These are phyloP conservation scores for Polypedilum pembai DNA, from an alignment of 1,140 invertebrate species.

Conservation along the genomic window DNA sequence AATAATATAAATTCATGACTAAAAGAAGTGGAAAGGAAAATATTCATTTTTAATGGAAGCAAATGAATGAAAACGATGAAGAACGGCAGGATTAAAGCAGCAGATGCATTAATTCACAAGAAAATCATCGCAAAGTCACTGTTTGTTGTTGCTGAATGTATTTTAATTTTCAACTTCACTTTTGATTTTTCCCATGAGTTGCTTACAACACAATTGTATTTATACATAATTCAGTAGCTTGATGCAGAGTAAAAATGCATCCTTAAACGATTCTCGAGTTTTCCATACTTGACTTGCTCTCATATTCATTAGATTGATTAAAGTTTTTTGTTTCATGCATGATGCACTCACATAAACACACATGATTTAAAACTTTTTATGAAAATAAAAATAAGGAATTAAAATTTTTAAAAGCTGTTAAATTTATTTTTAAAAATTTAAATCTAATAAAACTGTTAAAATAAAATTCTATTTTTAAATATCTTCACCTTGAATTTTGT, in stretches of 20 bases:
- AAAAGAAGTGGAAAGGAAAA: too few species aligned
- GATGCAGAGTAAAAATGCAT: too few species aligned
- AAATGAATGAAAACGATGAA: background rate
- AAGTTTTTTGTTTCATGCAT: conserved; percentile 15
- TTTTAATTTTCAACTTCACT: background rate
- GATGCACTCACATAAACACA: background rate
- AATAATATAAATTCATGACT: too few species aligned
- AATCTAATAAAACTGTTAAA: background rate
- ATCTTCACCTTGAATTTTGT: background rate
- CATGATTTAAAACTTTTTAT: too few species aligned
- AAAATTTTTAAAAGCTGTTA: too few species aligned
- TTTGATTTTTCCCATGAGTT: background rate
- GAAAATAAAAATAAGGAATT: too few species aligned
- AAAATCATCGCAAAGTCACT: background rate
- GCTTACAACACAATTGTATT: background rate
- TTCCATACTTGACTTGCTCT: background rate
- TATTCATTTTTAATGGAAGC: too few species aligned
- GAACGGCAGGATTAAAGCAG: background rate
- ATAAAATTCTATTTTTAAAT: background rate
- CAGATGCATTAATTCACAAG: conserved; percentile 8
- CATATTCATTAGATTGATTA: conserved; percentile 25
- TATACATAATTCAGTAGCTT: background rate
- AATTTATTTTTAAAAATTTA: background rate
- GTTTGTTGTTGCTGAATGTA: too few species aligned
- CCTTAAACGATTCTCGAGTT: background rate